A percentile compares a stretch with the other conserved stretches of the same genome.
Evolutionary conservation across 2,797 vertebrate species (phyloP).

Genomic region (Cirrhinus mrigala): DNA sequence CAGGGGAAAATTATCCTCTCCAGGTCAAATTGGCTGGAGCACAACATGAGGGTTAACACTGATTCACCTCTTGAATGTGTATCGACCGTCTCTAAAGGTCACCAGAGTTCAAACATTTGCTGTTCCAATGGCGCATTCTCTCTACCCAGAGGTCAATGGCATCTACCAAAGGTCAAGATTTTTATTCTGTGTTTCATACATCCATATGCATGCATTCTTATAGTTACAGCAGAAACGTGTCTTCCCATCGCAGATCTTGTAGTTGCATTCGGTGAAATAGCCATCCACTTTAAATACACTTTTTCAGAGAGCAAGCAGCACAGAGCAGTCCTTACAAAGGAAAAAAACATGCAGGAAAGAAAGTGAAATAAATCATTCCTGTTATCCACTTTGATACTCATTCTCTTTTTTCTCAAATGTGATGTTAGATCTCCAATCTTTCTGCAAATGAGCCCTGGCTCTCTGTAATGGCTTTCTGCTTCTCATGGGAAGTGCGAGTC

Average conservation of each 20-base stretch:
- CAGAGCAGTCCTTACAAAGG: constrained; percentile 71
- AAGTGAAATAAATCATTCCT: constrained; percentile 83
- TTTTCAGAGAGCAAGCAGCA: constrained; percentile 64
- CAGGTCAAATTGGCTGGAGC: background rate
- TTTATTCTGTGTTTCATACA: constrained; percentile 58
- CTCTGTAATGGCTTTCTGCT: constrained; percentile 82
- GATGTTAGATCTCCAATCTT: constrained; percentile 82
- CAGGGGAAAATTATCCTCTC: background rate
- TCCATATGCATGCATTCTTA: constrained; percentile 55
- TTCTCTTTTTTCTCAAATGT: constrained; percentile 71
- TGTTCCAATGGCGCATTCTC: constrained; percentile 48
- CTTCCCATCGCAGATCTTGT: constrained; percentile 11
- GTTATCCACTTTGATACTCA: constrained; percentile 76
- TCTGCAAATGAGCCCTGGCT: constrained; percentile 84
- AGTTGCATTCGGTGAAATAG: constrained; percentile 66
- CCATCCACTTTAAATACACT: constrained; percentile 80
- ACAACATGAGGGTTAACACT: background rate
- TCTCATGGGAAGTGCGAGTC: constrained; percentile 79
- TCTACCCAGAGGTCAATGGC: constrained; percentile 49
- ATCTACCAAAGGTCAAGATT: constrained; percentile 51
- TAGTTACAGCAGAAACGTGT: background rate
- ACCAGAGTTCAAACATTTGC: constrained; percentile 50
- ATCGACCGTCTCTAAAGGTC: constrained; percentile 31
- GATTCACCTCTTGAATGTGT: constrained; percentile 28
- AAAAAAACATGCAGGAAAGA: constrained; percentile 62